phyloP scores from a whole-genome alignment of 2,888 invertebrate species.

The Rhingia campestris region DNA sequence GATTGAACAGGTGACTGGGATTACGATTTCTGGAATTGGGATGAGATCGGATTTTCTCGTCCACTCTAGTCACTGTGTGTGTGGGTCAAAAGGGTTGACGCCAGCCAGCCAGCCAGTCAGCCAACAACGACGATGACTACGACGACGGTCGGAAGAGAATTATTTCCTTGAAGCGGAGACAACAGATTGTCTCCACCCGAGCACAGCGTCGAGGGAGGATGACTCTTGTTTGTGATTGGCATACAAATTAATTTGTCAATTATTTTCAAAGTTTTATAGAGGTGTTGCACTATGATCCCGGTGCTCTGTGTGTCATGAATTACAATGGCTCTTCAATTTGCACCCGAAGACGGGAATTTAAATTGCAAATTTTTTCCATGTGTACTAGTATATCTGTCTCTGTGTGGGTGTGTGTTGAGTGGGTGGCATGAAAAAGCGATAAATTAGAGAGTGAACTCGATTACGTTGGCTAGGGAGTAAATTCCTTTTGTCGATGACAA shows the following conservation, averaged over 20 bases:
- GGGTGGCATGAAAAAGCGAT: conserved; percentile 51
- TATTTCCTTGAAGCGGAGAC: conserved; percentile 62
- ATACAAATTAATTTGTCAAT: conserved; percentile 74
- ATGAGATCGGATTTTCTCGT: conserved; percentile 32
- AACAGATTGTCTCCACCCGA: conserved; percentile 65
- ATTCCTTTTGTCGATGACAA: conserved; percentile 59
- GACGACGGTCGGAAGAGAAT: conserved; percentile 63
- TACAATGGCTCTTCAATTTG: conserved; percentile 73
- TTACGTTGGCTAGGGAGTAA: conserved; percentile 56
- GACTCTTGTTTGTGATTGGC: conserved; percentile 72
- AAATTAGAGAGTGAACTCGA: conserved; percentile 68
- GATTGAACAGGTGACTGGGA: conserved; percentile 73
- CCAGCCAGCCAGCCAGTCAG: conserved; percentile 18
- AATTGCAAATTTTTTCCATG: conserved; percentile 66
- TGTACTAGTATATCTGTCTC: background rate
- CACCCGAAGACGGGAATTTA: conserved; percentile 61
- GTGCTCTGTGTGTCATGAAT: conserved; percentile 69
- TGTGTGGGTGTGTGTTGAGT: conserved; percentile 4
- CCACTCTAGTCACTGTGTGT: conserved; percentile 20
- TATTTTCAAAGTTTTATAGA: conserved; percentile 72
- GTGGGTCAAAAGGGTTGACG: conserved; percentile 46
- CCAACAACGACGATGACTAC: conserved; percentile 36
- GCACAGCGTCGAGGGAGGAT: background rate
- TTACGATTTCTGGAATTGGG: conserved; percentile 58
- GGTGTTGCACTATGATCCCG: conserved; percentile 74